A percentile compares a stretch with the other conserved stretches of the same genome.
phyloP scores from a whole-genome alignment of 2,797 vertebrate genomes.

The Lepilemur septentrionalis region DNA sequence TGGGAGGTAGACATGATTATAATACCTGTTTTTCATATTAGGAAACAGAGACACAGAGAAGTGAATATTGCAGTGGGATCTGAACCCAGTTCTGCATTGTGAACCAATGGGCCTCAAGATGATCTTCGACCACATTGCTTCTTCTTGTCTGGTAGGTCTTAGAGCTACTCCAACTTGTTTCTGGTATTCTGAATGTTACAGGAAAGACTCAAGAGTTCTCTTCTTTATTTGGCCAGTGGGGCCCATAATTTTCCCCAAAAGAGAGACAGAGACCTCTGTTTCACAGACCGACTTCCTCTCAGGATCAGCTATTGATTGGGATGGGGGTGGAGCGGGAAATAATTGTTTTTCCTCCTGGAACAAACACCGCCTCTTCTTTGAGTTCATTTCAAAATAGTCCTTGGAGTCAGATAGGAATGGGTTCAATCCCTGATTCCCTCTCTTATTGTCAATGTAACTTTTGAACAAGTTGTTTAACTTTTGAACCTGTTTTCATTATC shows the following conservation, averaged over 20 bases:
- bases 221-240: background rate
- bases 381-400: background rate
- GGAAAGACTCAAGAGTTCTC: background rate
- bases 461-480: background rate
- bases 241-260: background rate
- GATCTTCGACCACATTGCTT: background rate
- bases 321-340: background rate
- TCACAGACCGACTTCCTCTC: background rate
- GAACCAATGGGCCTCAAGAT: background rate
- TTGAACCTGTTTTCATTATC: background rate
- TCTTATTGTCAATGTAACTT: background rate
- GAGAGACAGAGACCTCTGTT: background rate
- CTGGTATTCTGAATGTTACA: background rate
- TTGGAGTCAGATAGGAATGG: background rate
- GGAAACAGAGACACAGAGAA: background rate
- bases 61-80: background rate
- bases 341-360: background rate
- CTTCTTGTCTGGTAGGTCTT: background rate
- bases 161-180: background rate
- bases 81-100: background rate
- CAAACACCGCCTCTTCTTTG: background rate
- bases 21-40: background rate
- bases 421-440: background rate
- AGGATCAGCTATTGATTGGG: background rate
- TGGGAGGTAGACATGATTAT: background rate